Evolutionary conservation across 2,797 vertebrate genomes (phyloP).

Genomic region (Pseudochromis fuscus): DNA sequence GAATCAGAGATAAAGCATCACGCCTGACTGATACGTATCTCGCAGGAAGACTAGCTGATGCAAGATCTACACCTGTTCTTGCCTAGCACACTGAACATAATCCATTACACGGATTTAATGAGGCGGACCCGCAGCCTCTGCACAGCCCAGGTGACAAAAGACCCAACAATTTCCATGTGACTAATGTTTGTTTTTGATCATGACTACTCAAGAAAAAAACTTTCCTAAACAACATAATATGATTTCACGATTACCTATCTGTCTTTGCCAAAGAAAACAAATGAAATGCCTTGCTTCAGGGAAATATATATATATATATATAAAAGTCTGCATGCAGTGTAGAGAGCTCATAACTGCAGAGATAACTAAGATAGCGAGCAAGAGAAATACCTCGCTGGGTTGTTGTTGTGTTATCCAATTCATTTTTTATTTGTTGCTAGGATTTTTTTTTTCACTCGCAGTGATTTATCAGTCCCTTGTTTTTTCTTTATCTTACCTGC

Average conservation of each 20-base stretch:
- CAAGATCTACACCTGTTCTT: background rate
- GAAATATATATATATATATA: conserved; percentile 5
- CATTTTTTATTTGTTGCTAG: conserved; percentile 12
- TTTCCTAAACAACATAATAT: conserved; percentile 13
- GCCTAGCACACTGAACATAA: background rate
- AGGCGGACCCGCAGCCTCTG: background rate
- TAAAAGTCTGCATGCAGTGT: background rate
- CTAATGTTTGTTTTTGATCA: conserved; percentile 18
- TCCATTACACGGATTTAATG: background rate
- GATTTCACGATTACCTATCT: conserved; percentile 31
- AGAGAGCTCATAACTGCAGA: conserved; percentile 13
- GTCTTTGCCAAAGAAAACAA: conserved; percentile 28
- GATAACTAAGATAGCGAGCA: conserved; percentile 25
- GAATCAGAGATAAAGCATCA: background rate
- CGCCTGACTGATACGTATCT: no score
- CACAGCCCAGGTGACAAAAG: background rate
- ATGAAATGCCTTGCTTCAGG: background rate
- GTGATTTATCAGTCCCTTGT: conserved; percentile 17
- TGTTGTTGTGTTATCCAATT: conserved; percentile 13
- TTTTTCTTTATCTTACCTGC: background rate
- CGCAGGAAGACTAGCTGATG: no score
- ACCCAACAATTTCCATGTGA: background rate
- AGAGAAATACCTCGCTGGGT: conserved; percentile 8
- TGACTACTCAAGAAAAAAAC: conserved; percentile 11
- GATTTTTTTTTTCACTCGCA: background rate